Evolutionary conservation across 2,888 invertebrate species (phyloP).

Genomic region (Strigamia transsilvanica): DNA sequence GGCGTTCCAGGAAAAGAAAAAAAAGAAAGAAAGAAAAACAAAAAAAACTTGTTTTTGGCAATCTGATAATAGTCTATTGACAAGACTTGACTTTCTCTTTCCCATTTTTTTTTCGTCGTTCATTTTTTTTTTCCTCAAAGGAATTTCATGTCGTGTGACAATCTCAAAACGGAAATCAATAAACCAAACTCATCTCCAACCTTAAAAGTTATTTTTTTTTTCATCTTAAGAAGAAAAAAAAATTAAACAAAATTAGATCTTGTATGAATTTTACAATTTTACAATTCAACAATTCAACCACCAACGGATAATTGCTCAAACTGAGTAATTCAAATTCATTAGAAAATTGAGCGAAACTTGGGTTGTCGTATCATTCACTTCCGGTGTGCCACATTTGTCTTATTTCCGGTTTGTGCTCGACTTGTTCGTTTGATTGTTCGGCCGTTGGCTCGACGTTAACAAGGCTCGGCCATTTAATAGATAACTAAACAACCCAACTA

Average conservation of each 20-base stretch:
- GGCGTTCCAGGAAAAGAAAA: not conserved
- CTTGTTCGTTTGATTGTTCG: not conserved
- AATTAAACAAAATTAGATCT: not conserved
- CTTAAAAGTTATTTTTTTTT: slow-evolving; percentile 2
- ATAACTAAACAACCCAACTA: not conserved
- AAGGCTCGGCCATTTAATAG: not conserved
- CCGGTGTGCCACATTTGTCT: not conserved
- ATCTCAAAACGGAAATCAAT: slow-evolving; percentile 43
- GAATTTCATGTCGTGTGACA: slow-evolving; percentile 30
- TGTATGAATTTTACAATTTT: not conserved
- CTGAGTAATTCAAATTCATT: slow-evolving; percentile 24
- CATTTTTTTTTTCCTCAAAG: slow-evolving; percentile 15
- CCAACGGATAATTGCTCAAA: not conserved
- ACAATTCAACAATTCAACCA: not conserved
- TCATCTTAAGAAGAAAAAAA: not conserved
- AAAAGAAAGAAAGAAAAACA: not conserved
- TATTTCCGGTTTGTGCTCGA: not conserved
- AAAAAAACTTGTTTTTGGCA: slow-evolving; percentile 43
- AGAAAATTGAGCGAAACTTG: not conserved
- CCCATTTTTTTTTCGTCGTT: not conserved
- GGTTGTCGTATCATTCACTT: slow-evolving; percentile 7
- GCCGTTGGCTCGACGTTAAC: not conserved
- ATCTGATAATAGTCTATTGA: slow-evolving; percentile 43
- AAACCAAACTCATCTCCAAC: slow-evolving; percentile 36
- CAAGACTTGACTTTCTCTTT: slow-evolving; percentile 39